Percentiles rank a stretch among this genome's conserved stretches.
Evolutionary conservation across 2,113 vertebrate species (phyloP).

Genomic region (Platycercus adscitus): DNA sequence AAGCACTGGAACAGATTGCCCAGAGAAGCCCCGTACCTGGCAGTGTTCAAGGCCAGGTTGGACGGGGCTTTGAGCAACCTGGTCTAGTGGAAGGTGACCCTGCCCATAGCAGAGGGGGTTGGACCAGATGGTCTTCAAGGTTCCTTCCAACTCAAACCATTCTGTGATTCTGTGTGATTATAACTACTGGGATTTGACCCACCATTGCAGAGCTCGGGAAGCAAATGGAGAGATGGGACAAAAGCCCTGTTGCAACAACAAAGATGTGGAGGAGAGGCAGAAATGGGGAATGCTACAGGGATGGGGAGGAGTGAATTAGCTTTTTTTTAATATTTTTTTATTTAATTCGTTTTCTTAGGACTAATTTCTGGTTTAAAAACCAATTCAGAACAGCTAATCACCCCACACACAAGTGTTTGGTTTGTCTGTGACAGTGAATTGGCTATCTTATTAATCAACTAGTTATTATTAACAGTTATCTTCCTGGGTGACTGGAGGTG

Average conservation of each 20-base stretch:
- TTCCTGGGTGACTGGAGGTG: neutral
- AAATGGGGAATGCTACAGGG: neutral
- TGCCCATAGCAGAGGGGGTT: neutral
- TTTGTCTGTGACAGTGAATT: constrained; percentile 12
- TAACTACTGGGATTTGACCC: neutral
- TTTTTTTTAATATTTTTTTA: neutral
- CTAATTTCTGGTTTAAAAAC: neutral
- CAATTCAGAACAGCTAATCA: neutral
- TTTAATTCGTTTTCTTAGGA: neutral
- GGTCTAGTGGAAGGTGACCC: neutral
- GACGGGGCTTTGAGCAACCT: neutral
- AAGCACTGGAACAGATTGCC: neutral
- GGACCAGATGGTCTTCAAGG: neutral
- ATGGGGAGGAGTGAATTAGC: neutral
- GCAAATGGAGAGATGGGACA: neutral
- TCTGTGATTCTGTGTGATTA: accelerated
- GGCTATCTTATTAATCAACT: neutral
- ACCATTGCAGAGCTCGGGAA: neutral
- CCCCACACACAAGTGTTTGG: neutral
- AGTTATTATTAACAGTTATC: constrained; percentile 31
- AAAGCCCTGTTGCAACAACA: neutral
- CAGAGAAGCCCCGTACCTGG: neutral
- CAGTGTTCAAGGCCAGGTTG: neutral
- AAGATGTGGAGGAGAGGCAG: neutral
- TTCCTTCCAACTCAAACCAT: neutral